A percentile compares a stretch with the other conserved stretches of the same genome.
Evolutionary conservation across 2,888 invertebrate genomes (phyloP).

Genomic region (Mechanitis mazaeus): DNA sequence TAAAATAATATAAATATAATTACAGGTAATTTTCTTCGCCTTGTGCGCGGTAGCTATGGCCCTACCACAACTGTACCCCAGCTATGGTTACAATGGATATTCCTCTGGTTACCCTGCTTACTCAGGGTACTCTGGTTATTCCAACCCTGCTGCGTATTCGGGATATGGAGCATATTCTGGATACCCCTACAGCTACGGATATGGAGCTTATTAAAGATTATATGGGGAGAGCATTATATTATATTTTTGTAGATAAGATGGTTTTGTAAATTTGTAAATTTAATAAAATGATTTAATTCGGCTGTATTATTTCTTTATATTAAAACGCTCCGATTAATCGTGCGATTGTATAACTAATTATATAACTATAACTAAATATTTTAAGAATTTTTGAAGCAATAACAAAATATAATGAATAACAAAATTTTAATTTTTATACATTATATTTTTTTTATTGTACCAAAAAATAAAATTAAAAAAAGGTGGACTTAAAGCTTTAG

Average conservation of each 20-base stretch:
- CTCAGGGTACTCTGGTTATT: constrained; percentile 57
- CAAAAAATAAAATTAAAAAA: no score
- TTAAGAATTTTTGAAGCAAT: no score
- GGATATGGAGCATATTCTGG: constrained; percentile 52
- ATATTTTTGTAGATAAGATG: neutral
- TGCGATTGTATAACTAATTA: no score
- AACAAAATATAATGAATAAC: no score
- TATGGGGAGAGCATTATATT: no score
- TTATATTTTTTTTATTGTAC: no score
- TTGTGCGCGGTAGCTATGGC: constrained; percentile 67
- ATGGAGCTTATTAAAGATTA: constrained; percentile 50
- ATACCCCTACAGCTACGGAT: constrained; percentile 57
- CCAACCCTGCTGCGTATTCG: constrained; percentile 51
- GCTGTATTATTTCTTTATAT: no score
- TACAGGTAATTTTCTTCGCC: constrained; percentile 65
- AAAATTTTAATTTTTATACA: no score
- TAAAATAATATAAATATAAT: constrained; percentile 23
- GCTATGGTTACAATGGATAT: constrained; percentile 53
- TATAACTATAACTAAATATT: no score
- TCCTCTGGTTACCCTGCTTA: constrained; percentile 52
- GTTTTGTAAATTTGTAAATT: neutral
- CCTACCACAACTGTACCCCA: constrained; percentile 59
- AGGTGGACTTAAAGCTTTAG: no score
- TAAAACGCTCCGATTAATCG: no score
- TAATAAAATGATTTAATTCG: no score